phyloP scores from a whole-genome alignment of 2,888 invertebrate species.

The Polia nebulosa region DNA sequence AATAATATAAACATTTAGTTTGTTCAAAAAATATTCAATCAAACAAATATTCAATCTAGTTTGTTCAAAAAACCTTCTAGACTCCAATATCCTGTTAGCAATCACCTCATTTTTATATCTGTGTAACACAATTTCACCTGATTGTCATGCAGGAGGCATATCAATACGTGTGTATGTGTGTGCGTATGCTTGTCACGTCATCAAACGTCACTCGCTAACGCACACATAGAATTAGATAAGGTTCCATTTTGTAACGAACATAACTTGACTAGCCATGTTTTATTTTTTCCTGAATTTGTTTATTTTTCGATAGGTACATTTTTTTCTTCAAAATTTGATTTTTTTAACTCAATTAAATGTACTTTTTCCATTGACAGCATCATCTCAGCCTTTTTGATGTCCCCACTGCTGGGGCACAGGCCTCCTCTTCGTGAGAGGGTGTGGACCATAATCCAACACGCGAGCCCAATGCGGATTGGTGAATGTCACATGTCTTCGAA shows the following conservation, averaged over 20 bases:
- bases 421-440: too few species aligned
- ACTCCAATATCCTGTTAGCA: slow-evolving; percentile 79
- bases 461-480: too few species aligned
- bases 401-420: too few species aligned
- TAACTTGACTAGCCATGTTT: slow-evolving; percentile 5
- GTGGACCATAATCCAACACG: too few species aligned
- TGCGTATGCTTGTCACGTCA: slow-evolving; percentile 74
- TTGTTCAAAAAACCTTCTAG: slow-evolving; percentile 64
- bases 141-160: slow-evolving; percentile 79
- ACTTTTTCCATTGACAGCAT: too few species aligned
- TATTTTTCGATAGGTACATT: too few species aligned
- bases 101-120: slow-evolving; percentile 74
- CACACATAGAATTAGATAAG: slow-evolving; percentile 72
- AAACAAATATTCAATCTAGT: background rate
- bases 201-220: slow-evolving; percentile 52
- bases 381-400: too few species aligned
- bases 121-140: slow-evolving; percentile 81
- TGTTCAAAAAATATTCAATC: too few species aligned
- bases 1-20: too few species aligned
- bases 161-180: slow-evolving; percentile 63
- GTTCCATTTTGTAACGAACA: slow-evolving; percentile 63
- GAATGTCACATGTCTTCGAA: too few species aligned
- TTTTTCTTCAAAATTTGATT: background rate
- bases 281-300: background rate
- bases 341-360: background rate